Conservation (phyloP, 1,140 invertebrate genomes). For the Delia radicum region DNA sequence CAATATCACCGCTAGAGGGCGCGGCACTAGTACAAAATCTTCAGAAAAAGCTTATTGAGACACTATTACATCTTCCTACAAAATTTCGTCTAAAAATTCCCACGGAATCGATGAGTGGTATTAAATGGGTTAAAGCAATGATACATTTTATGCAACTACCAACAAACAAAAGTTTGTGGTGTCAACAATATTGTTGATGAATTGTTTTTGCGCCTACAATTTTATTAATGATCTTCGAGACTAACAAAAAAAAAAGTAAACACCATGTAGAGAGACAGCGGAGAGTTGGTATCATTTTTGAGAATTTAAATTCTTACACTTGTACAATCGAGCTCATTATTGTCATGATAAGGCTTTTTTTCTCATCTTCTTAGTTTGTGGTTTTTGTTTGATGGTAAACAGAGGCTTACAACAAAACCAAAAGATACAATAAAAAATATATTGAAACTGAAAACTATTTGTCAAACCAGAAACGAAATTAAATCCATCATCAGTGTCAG, state of each 20-base stretch:
- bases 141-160: neutral
- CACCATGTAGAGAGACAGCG: neutral
- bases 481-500: slow-evolving; percentile 17
- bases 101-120: too few species aligned
- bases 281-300: neutral
- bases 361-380: neutral
- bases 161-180: neutral
- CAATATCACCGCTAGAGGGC: too few species aligned
- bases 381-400: neutral
- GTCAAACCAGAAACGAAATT: slow-evolving; percentile 18
- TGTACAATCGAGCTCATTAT: neutral
- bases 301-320: neutral
- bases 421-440: too few species aligned
- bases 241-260: neutral
- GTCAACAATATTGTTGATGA: neutral
- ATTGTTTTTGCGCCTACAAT: neutral
- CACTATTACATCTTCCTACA: too few species aligned
- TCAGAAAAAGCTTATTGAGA: too few species aligned
- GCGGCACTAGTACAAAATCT: too few species aligned
- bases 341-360: neutral
- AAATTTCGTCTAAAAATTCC: too few species aligned
- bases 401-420: neutral
- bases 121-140: too few species aligned
- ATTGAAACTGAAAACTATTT: slow-evolving; percentile 20
- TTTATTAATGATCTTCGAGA: neutral